These are phyloP conservation scores for Sarcophaga peregrina DNA, from an alignment of 1,140 invertebrate species.

Conservation along the genomic window DNA sequence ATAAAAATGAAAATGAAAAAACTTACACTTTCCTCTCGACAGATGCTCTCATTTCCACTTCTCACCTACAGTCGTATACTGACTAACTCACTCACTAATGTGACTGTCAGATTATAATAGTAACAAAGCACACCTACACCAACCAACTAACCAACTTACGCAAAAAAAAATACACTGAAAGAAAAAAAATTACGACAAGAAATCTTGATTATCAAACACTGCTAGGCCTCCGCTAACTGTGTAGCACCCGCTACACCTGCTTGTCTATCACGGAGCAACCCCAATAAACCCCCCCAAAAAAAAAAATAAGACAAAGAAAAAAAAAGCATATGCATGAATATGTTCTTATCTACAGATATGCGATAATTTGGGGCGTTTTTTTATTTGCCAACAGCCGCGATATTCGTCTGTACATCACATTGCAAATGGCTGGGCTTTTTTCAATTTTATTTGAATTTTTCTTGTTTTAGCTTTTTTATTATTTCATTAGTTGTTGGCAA, in stretches of 20 bases:
- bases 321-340: not conserved
- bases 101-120: not conserved
- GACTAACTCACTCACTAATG: not conserved
- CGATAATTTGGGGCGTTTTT: slow-evolving; percentile 6
- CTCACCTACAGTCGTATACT: no score
- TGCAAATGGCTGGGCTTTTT: not conserved
- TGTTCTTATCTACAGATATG: slow-evolving; percentile 9
- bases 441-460: no score
- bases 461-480: no score
- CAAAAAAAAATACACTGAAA: not conserved
- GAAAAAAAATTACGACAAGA: not conserved
- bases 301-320: not conserved
- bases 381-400: not conserved
- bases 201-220: not conserved
- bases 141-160: not conserved
- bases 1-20: no score
- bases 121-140: not conserved
- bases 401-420: not conserved
- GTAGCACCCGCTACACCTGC: not conserved
- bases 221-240: not conserved
- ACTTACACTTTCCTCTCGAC: not conserved
- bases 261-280: not conserved
- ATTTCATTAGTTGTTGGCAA: not conserved
- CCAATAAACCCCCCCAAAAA: not conserved
- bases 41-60: no score